phyloP scores from a whole-genome alignment of 53 echinoderm and acorn worm genomes.

The Glandiceps talaboti region DNA sequence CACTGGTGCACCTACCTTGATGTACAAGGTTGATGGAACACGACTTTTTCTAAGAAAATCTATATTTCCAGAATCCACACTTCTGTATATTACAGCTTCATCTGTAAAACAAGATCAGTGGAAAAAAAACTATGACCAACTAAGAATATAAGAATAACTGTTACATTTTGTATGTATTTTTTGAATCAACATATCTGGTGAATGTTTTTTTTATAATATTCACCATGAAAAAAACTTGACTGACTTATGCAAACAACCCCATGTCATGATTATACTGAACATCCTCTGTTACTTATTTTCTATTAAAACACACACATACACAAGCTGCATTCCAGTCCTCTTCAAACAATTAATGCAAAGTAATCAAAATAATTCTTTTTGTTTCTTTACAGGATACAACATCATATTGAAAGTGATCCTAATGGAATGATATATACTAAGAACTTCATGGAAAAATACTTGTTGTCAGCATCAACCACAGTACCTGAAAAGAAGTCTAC shows the following conservation, averaged over 20 bases:
- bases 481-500: background rate
- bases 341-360: background rate
- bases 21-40: background rate
- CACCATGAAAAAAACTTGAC: too few relatives aligned
- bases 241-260: too few relatives aligned
- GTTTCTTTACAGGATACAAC: background rate
- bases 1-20: background rate
- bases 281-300: background rate
- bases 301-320: background rate
- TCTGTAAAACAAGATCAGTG: too few relatives aligned
- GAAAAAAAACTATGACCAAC: too few relatives aligned
- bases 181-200: too few relatives aligned
- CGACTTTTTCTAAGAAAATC: background rate
- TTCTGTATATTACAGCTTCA: background rate
- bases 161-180: too few relatives aligned
- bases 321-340: background rate
- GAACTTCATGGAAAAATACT: background rate
- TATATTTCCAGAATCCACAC: background rate
- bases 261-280: background rate
- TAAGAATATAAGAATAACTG: too few relatives aligned
- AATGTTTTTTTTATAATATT: too few relatives aligned
- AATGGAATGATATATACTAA: background rate
- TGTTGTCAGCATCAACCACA: background rate
- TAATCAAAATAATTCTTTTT: too few relatives aligned
- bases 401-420: background rate